Percentiles rank a stretch among this genome's conserved stretches.
These are phyloP conservation scores for Parascotia fuliginaria DNA, from an alignment of 2,888 invertebrate species.

Conservation along the genomic window DNA sequence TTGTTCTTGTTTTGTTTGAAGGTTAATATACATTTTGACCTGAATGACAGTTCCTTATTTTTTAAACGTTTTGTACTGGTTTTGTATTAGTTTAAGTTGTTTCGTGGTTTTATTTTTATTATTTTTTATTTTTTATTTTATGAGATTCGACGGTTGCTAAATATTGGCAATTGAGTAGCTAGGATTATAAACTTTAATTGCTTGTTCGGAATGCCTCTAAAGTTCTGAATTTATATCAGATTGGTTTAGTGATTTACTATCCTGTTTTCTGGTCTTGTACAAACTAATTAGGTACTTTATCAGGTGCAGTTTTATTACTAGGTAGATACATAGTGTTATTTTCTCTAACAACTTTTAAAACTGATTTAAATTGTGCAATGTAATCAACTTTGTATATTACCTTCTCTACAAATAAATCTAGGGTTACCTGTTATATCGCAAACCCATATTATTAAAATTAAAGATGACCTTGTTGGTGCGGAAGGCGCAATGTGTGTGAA, in stretches of 20 bases:
- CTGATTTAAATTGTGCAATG: not conserved
- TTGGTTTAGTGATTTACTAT: not conserved
- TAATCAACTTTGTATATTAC: too few relatives aligned
- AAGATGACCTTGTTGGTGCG: slow-evolving; percentile 77
- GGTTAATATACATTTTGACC: slow-evolving; percentile 80
- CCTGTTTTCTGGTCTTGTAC: too few relatives aligned
- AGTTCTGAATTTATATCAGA: not conserved
- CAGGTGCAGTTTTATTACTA: not conserved
- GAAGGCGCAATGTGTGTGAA: slow-evolving; percentile 76
- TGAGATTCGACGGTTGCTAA: not conserved
- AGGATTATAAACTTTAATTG: not conserved
- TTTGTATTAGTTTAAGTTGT: slow-evolving; percentile 22
- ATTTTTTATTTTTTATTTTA: not conserved
- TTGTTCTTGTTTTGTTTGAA: slow-evolving; percentile 84
- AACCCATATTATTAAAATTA: slow-evolving; percentile 55
- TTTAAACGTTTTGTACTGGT: slow-evolving; percentile 22
- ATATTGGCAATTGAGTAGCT: not conserved
- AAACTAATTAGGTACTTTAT: too few relatives aligned
- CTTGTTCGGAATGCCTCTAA: not conserved
- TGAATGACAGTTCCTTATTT: slow-evolving; percentile 51
- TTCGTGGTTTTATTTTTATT: not conserved
- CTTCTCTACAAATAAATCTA: slow-evolving; percentile 19
- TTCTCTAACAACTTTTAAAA: not conserved
- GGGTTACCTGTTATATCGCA: slow-evolving; percentile 32
- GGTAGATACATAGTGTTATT: too few relatives aligned